Conservation (phyloP, 2,113 vertebrate species). For the Rutilus rutilus region DNA sequence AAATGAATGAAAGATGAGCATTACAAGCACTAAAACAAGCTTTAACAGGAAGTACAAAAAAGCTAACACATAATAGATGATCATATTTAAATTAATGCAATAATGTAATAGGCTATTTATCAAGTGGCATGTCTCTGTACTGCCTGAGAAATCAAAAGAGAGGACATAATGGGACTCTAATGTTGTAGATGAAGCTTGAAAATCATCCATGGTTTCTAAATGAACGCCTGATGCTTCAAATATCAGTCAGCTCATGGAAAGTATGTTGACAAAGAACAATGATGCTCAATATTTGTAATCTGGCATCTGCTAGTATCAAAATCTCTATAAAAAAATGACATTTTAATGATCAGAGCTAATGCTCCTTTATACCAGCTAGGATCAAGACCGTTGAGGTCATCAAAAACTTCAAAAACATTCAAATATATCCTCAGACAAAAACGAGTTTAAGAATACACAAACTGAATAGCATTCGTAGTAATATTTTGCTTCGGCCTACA, state of each 20-base stretch:
- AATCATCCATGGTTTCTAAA: neutral
- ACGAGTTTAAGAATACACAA: constrained; percentile 13
- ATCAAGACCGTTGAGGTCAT: neutral
- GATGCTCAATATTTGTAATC: constrained; percentile 1
- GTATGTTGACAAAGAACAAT: neutral
- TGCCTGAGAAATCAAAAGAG: neutral
- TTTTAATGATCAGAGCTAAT: neutral
- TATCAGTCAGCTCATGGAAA: too few species aligned
- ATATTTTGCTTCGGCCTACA: constrained; percentile 12
- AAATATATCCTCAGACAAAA: constrained; percentile 1
- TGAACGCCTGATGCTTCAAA: neutral
- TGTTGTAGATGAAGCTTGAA: neutral
- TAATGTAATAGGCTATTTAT: constrained; percentile 22
- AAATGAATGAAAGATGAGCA: neutral
- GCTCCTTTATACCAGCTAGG: neutral
- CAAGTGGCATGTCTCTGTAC: neutral
- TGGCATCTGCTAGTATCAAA: neutral
- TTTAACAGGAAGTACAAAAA: neutral
- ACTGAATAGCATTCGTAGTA: constrained; percentile 3
- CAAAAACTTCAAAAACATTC: neutral
- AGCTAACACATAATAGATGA: neutral
- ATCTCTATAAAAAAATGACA: neutral
- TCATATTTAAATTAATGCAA: constrained; percentile 43
- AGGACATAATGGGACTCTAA: neutral
- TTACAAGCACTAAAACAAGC: neutral